phyloP scores from a whole-genome alignment of 2,888 invertebrate species.

The Psococerastis gibbosa region DNA sequence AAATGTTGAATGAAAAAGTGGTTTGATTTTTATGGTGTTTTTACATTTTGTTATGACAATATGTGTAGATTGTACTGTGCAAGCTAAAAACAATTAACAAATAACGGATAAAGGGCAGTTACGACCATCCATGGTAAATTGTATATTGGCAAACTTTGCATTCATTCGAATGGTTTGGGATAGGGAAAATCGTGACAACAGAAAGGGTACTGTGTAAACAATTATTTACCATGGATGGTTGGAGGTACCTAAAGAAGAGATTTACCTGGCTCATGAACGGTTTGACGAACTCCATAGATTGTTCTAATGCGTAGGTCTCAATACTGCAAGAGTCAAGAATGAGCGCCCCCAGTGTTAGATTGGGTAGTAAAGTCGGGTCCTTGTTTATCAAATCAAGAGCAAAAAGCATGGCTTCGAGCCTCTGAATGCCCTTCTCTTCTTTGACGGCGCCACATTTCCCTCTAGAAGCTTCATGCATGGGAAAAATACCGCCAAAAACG shows the following conservation, averaged over 20 bases:
- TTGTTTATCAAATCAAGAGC: constrained; percentile 44
- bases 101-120: constrained; percentile 1
- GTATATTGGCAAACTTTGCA: not conserved
- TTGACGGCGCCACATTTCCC: constrained; percentile 36
- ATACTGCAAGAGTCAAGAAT: constrained; percentile 44
- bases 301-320: constrained; percentile 45
- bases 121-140: too few relatives aligned
- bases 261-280: constrained; percentile 4
- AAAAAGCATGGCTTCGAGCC: constrained; percentile 47
- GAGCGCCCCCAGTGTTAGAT: constrained; percentile 38
- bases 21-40: not conserved
- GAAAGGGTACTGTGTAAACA: not conserved
- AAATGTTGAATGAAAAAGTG: not conserved
- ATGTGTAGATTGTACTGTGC: not conserved
- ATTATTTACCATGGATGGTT: not conserved
- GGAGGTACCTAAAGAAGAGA: too few relatives aligned
- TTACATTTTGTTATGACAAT: not conserved
- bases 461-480: constrained; percentile 40
- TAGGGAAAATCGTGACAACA: not conserved
- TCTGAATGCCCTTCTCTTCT: constrained; percentile 47
- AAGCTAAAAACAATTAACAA: not conserved
- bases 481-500: constrained; percentile 46
- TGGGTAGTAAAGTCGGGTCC: constrained; percentile 35
- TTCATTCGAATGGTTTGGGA: not conserved
- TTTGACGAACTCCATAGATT: constrained; percentile 45